Base-by-base conservation (phyloP, 2,888 invertebrate genomes). In the Synergus laeviventris region DNA sequence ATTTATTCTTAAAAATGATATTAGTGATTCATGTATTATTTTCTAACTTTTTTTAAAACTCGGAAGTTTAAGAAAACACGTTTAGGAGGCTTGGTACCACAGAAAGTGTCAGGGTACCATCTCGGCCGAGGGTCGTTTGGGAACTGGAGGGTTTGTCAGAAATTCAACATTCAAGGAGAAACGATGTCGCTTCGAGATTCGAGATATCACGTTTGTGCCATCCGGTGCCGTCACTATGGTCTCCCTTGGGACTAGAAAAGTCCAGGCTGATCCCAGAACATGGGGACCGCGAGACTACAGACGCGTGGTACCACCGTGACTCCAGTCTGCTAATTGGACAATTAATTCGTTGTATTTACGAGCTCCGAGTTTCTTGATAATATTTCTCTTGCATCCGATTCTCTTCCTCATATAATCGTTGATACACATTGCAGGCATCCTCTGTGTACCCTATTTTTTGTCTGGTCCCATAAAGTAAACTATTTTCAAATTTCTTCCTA, bases 181-280 rank as follows among this genome's bases (percentile, higher is more conserved):
- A 70, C 74, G 81, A 79, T 76, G 76, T 62, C 54, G 75, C 66
- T 80, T 79, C 76, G 77, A 79, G 80, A 78, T 82, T 80, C 77
- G 80, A 77, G 83, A 82, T 85, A 84, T 83, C 84, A 81, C 83
- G 83, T 82, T 86, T 88, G 91, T 90, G 86, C 90, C 91, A 90
- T 85, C 86, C 89, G 88, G 91, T 88, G 83, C 90, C 85, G 89
- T 89, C 90, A 84, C 90, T 84, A 83, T 79, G 74, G 75, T 79
- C 80, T 84, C 86, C 87, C 86, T 86, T 79, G 81, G 87, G 87
- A 70, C 31, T 49, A 70, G 70, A 70, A 70, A 54, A 1, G 76
- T 24, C 74, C 49, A 77, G 66, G 54, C 76, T 76, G 78, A 79
- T 83, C 78, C 84, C 85, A 85, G 84, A 85, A 81, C 85, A 81